Base-by-base conservation (phyloP, 1,140 invertebrate genomes). In the Lordiphosa clarofinis region DNA sequence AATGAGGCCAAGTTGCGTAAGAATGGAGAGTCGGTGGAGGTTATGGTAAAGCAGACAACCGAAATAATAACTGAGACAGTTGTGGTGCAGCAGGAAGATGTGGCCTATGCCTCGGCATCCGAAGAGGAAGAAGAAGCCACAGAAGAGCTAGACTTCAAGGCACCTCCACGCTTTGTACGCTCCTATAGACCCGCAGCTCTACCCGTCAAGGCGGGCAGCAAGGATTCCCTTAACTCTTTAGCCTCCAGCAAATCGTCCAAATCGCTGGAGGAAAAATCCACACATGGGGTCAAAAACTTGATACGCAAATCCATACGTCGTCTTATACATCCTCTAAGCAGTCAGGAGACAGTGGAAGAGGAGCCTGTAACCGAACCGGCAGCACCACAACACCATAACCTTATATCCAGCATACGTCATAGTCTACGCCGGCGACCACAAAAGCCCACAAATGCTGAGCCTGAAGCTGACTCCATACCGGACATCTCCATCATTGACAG, bases 1-100 rank as follows among this genome's bases (percentile, higher is more conserved):
- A 89, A 89, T 50, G 88, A 89, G 44, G 88, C 88, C 3, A 89
- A 89, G 58, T 42, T 84, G 33, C 57, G 81, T 10, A 89, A 78
- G 40, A 70, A 65, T 37, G 69, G 73, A 9, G 21, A 70, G 4
- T n/a, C 61, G n/a, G 15, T 63, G 61, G 70, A 74, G 35, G 9
- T 60, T 21, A 1, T 48, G n/a, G 28, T 50, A 40, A 37, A 72
- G 24, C 52, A 66, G 24, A 21, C 42, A 7, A 8, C 12, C 11
- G 15, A 13, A n/a, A 24, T n/a, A 3, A 13, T 56, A n/a, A n/a
- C n/a, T 40, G 73, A 87, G 13, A 46, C 61, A 13, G 24, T 9
- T 10, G 33, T 13, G 7, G 2, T 10, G 6, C 8, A 28, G 11
- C 10, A 31, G n/a, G 19, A 55, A 36, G 87, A 87, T 58, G 86